Evolutionary conservation across 2,888 invertebrate genomes (phyloP).

Genomic region (Parnassius orleans): DNA sequence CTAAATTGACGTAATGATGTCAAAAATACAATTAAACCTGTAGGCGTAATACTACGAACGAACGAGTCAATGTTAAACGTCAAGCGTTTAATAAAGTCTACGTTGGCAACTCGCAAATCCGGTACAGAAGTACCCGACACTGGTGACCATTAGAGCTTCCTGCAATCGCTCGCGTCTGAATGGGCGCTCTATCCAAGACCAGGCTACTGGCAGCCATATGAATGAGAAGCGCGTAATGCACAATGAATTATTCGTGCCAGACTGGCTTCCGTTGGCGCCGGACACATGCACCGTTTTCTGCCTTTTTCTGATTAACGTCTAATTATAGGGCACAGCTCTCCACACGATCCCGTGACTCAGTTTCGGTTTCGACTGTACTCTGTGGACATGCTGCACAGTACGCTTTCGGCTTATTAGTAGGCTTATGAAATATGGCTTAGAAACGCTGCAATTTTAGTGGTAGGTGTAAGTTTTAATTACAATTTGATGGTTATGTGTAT

Average conservation of each 20-base stretch:
- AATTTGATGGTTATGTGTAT: conserved; percentile 23
- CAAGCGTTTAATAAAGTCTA: conserved; percentile 21
- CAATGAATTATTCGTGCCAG: conserved; percentile 72
- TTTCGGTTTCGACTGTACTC: conserved; percentile 38
- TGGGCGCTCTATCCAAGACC: conserved; percentile 46
- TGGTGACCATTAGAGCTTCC: conserved; percentile 67
- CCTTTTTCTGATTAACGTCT: conserved; percentile 77
- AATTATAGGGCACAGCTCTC: conserved; percentile 73
- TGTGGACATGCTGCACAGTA: conserved; percentile 46
- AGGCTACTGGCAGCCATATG: conserved; percentile 54
- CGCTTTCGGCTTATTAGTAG: conserved; percentile 53
- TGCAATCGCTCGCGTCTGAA: conserved; percentile 58
- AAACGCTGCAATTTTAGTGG: conserved; percentile 41
- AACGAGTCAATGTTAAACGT: conserved; percentile 17
- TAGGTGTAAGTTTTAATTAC: conserved; percentile 37
- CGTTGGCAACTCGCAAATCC: conserved; percentile 57
- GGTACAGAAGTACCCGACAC: conserved; percentile 53
- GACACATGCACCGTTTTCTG: conserved; percentile 63
- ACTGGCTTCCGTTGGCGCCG: conserved; percentile 71
- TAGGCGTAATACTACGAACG: conserved; percentile 18
- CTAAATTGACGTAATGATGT: conserved; percentile 10
- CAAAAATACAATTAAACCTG: conserved; percentile 23
- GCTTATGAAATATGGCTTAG: conserved; percentile 38
- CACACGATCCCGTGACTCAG: conserved; percentile 72
- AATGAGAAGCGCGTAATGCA: conserved; percentile 62